Evolutionary conservation across 2,888 invertebrate species (phyloP).

Genomic region (Dichetophora obliterata): DNA sequence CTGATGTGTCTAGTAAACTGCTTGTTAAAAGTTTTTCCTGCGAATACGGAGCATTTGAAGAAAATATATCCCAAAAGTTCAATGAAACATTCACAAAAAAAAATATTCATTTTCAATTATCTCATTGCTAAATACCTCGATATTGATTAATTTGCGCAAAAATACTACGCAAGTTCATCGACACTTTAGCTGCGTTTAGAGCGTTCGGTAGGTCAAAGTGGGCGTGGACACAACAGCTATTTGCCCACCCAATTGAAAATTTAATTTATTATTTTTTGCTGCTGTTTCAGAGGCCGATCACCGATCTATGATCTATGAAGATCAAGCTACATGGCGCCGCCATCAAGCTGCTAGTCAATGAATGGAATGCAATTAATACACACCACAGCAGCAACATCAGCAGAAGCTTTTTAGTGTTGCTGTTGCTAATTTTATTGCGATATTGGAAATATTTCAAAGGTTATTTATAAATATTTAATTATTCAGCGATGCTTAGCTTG

Average conservation of each 20-base stretch:
- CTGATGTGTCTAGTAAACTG: no score
- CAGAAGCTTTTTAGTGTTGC: background rate
- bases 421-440: background rate
- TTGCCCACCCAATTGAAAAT: constrained; percentile 24
- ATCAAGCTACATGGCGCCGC: constrained; percentile 14
- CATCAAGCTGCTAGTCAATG: background rate
- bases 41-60: background rate
- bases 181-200: background rate
- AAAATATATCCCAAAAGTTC: background rate
- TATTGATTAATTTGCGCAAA: background rate
- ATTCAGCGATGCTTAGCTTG: background rate
- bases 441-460: background rate
- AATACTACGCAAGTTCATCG: background rate
- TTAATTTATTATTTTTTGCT: constrained; percentile 21
- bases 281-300: background rate
- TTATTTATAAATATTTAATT: constrained; percentile 24
- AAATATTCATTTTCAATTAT: background rate
- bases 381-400: constrained; percentile 3
- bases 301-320: constrained; percentile 20
- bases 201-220: background rate
- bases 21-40: no score
- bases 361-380: background rate
- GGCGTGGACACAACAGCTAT: constrained; percentile 12
- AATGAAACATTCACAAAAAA: background rate
- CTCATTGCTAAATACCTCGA: no score